These are phyloP conservation scores for Tapirus indicus DNA, from an alignment of 2,797 vertebrate species.

Conservation along the genomic window DNA sequence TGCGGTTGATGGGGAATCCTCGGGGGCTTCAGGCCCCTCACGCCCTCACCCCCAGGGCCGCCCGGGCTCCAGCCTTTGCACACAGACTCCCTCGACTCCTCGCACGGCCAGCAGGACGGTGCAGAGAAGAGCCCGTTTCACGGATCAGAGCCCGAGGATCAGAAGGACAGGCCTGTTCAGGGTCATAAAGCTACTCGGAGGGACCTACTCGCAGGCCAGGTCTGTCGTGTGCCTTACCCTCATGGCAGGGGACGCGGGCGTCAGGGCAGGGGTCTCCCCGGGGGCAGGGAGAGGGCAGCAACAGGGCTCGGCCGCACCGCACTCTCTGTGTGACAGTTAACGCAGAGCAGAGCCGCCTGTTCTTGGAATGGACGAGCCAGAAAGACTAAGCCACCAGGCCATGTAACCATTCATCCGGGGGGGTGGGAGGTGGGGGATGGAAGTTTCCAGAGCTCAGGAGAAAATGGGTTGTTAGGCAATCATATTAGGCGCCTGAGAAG, in stretches of 20 bases:
- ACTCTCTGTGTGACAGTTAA: background rate
- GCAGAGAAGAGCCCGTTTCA: background rate
- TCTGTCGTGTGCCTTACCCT: too few species aligned
- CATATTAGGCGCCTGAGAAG: slow-evolving; percentile 15
- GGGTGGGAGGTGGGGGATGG: too few species aligned
- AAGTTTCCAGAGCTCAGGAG: slow-evolving; percentile 30
- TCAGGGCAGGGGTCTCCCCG: background rate
- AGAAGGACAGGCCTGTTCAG: background rate
- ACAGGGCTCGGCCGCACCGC: too few species aligned
- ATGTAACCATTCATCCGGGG: background rate
- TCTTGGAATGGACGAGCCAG: background rate
- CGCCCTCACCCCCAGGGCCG: background rate
- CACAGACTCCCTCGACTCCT: background rate
- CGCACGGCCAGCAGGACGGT: background rate
- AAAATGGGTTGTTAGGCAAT: background rate
- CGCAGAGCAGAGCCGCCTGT: background rate
- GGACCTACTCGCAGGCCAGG: fast-evolving
- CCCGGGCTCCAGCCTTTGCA: background rate
- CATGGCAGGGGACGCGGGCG: background rate
- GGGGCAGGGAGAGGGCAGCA: background rate
- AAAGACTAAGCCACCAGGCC: background rate
- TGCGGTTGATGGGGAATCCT: background rate
- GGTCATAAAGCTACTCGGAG: background rate
- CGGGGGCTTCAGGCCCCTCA: fast-evolving
- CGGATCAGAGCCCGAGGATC: background rate